These are phyloP conservation scores for Volucella zonaria DNA, from an alignment of 2,888 invertebrate species.

Conservation along the genomic window DNA sequence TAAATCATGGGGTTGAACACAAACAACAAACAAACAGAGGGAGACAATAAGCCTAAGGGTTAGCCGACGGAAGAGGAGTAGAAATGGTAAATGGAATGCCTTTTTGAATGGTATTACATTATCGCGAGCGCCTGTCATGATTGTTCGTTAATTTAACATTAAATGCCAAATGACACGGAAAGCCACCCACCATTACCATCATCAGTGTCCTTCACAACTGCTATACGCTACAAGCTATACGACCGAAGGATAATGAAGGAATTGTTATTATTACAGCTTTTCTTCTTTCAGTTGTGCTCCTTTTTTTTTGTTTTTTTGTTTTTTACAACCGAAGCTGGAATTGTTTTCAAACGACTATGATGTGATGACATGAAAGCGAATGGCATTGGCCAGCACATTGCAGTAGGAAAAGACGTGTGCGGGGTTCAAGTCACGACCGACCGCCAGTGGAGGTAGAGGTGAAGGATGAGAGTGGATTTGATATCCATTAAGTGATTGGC, in stretches of 20 bases:
- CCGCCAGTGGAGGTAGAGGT: background rate
- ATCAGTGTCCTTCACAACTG: background rate
- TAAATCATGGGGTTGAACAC: conserved; percentile 31
- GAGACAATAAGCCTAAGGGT: conserved; percentile 28
- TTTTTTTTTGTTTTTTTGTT: conserved; percentile 42
- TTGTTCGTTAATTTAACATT: conserved; percentile 73
- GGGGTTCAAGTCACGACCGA: background rate
- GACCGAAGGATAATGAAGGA: conserved; percentile 63
- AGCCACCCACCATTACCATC: conserved; percentile 39
- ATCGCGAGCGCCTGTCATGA: conserved; percentile 67
- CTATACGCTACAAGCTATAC: conserved; percentile 7
- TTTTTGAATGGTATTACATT: conserved; percentile 56
- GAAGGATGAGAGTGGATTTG: conserved; percentile 48
- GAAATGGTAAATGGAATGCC: conserved; percentile 1
- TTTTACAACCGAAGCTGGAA: conserved; percentile 58
- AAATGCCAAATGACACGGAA: conserved; percentile 74
- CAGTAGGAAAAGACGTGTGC: conserved; percentile 3
- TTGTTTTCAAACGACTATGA: conserved; percentile 71
- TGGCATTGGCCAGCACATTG: conserved; percentile 20
- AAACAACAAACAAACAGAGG: too few species aligned
- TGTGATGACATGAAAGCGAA: conserved; percentile 69
- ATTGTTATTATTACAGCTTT: conserved; percentile 56
- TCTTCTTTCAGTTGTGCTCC: conserved; percentile 16
- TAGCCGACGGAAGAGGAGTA: conserved; percentile 2
- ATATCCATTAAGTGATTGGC: conserved; percentile 74